Evolutionary conservation across 2,888 invertebrate genomes (phyloP).

Genomic region (Hyposoter didymator): DNA sequence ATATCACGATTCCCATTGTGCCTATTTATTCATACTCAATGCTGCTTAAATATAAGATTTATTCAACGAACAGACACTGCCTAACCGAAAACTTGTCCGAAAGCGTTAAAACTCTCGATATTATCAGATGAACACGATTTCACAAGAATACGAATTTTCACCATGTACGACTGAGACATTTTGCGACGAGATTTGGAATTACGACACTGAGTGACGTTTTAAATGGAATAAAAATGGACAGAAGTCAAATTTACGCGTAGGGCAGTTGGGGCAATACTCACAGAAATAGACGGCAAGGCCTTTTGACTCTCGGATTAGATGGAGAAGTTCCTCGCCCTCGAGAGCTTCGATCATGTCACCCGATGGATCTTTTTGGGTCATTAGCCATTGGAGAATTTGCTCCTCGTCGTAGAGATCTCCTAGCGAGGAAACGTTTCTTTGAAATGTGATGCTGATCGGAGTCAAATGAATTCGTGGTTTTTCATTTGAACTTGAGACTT

Average conservation of each 20-base stretch:
- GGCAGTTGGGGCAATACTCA: conserved; percentile 86
- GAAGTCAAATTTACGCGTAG: not conserved
- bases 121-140: not conserved
- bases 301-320: conserved; percentile 91
- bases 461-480: not conserved
- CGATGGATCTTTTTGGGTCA: conserved; percentile 96
- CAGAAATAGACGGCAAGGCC: conserved; percentile 96
- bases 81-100: not conserved
- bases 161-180: not conserved
- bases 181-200: not conserved
- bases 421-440: conserved; percentile 76
- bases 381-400: conserved; percentile 94
- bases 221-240: not conserved
- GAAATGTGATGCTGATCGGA: not conserved
- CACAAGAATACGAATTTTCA: not conserved
- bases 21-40: not conserved
- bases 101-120: not conserved
- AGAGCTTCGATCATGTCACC: conserved; percentile 96
- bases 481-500: too few relatives aligned
- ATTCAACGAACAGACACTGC: not conserved
- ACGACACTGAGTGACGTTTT: not conserved
- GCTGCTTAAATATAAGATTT: not conserved
- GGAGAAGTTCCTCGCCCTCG: conserved; percentile 91
- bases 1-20: not conserved
- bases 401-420: conserved; percentile 95